Percentiles rank a stretch among this genome's conserved stretches.
Evolutionary conservation across 1,140 invertebrate species (phyloP).

Genomic region (Drosophila tristis): DNA sequence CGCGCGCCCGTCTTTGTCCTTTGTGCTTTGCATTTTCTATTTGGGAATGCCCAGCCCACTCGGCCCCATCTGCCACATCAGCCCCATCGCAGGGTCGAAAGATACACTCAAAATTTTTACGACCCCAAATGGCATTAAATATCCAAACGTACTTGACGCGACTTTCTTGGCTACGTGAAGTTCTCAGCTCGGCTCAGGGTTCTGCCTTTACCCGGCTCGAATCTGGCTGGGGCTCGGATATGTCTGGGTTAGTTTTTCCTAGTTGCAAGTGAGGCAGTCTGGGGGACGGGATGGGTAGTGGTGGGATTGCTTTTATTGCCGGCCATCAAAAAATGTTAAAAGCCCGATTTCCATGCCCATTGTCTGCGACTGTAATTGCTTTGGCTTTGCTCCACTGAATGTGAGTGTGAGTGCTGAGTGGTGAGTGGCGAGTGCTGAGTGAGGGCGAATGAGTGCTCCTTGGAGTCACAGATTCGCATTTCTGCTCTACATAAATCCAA

Average conservation of each 20-base stretch:
- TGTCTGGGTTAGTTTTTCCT: conserved; percentile 49
- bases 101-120: conserved; percentile 78
- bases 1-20: conserved; percentile 58
- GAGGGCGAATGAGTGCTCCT: background rate
- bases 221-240: conserved; percentile 11
- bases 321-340: conserved; percentile 73
- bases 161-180: conserved; percentile 71
- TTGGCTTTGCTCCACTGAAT: conserved; percentile 57
- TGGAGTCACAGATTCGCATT: conserved; percentile 9
- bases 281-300: background rate
- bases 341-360: conserved; percentile 68
- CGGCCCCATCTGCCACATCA: background rate
- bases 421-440: background rate
- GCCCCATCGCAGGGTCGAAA: conserved; percentile 15
- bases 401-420: conserved; percentile 7
- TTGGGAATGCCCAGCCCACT: conserved; percentile 25
- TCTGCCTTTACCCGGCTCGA: conserved; percentile 1
- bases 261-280: conserved; percentile 31
- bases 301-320: conserved; percentile 65
- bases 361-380: conserved; percentile 70
- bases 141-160: conserved; percentile 75
- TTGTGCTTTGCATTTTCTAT: conserved; percentile 62
- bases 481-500: conserved; percentile 25
- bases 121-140: conserved; percentile 76
- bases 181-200: conserved; percentile 38